Conservation (phyloP, 2,888 invertebrate species). For the Ichneumoninae sp. region DNA sequence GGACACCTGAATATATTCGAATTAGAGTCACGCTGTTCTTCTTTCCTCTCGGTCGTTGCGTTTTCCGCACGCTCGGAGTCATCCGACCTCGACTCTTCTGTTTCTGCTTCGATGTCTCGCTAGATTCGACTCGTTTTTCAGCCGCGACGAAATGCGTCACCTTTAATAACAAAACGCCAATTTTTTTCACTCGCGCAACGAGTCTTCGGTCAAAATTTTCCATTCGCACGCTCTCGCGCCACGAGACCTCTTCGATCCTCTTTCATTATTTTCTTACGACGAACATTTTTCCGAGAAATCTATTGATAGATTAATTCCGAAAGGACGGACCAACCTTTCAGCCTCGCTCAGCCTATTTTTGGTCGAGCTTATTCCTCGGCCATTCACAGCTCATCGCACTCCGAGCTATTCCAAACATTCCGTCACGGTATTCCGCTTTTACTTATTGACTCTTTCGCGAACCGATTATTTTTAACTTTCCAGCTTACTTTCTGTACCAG, state of each 20-base stretch:
- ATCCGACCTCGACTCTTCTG: constrained; percentile 26
- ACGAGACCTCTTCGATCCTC: not conserved
- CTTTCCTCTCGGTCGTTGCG: constrained; percentile 23
- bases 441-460: not conserved
- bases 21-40: constrained; percentile 53
- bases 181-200: constrained; percentile 19
- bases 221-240: not conserved
- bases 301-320: constrained; percentile 50
- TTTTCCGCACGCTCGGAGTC: not conserved
- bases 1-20: constrained; percentile 74
- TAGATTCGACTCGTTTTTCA: constrained; percentile 52
- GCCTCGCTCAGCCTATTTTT: constrained; percentile 5
- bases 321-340: constrained; percentile 27
- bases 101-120: constrained; percentile 29
- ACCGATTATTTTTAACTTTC: not conserved
- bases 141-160: constrained; percentile 26
- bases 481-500: not conserved
- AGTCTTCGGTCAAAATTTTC: not conserved
- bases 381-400: constrained; percentile 33
- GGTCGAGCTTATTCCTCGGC: constrained; percentile 4
- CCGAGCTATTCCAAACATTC: constrained; percentile 33
- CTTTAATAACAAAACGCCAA: constrained; percentile 7
- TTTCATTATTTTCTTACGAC: not conserved
- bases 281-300: constrained; percentile 31
- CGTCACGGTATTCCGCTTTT: not conserved